Base-by-base conservation (phyloP, 1,140 invertebrate species). In the Drosophila rhopaloa region DNA sequence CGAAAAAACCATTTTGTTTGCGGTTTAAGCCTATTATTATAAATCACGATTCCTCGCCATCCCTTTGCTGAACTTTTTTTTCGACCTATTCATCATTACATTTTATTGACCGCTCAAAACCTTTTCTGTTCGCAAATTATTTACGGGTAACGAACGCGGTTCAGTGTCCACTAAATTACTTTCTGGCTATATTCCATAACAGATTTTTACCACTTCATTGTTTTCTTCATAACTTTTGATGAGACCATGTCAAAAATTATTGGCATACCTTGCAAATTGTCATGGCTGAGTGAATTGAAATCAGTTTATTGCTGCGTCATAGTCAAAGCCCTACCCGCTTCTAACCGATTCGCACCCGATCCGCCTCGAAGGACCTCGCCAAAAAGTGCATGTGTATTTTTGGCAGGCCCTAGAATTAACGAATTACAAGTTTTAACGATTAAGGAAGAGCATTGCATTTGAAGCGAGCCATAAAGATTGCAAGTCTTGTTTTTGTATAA, bases 401-500 rank as follows among this genome's bases (percentile, higher is more conserved):
- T 11, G 29, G 29, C 37, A 38, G 10, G 37, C 37, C 37, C 37
- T n/a, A 27, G 44, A n/a, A 27, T 27, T 29, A 1, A 4, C 24
- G 1, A 27, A 48, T 9, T 29, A 14, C 24, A 27, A 5, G 27
- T 6, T 50, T 50, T 32, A 27, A 9, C 13, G 0, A 32, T 48
- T 24, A 24, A 29, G 10, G 27, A 41, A 32, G 27, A 43, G 53
- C 37, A 58, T 41, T 56, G 56, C 51, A 24, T 24, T 38, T 4
- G 35, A 13, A 35, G 27, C 29, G 11, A n/a, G 10, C 50, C 32
- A 37, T 51, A 40, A 61, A 57, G 59, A 58, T 43, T 59, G 38
- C 57, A 59, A 27, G 13, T 62, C 19, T 55, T 58, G 14, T 32
- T 65, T 63, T 66, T 24, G 10, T 8, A 2, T 4, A 14, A 19